Conservation (phyloP, 64 coral and sea anemone species). For the Pocillopora verrucosa region DNA sequence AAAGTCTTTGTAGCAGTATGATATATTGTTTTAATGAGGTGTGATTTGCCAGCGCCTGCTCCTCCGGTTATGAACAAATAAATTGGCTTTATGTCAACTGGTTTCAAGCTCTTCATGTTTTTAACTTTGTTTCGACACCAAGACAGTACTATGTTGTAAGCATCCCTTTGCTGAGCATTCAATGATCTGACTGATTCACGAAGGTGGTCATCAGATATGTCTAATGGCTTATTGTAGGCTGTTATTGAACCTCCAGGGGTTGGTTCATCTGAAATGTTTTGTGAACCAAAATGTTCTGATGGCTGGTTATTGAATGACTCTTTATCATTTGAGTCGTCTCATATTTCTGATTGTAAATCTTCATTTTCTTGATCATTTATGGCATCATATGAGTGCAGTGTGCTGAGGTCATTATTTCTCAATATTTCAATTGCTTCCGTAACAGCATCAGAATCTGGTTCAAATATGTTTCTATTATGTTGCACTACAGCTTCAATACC, state of each 20-base stretch:
- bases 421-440: conserved; percentile 45
- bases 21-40: conserved; percentile 60
- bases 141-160: conserved; percentile 32
- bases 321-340: not conserved
- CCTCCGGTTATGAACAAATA: conserved; percentile 60
- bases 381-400: conserved; percentile 25
- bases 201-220: conserved; percentile 58
- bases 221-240: conserved; percentile 32
- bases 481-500: conserved; percentile 10
- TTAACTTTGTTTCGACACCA: conserved; percentile 67
- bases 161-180: conserved; percentile 46
- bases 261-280: not conserved
- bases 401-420: conserved; percentile 25
- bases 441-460: conserved; percentile 65
- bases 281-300: conserved; percentile 37
- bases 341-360: conserved; percentile 43
- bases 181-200: conserved; percentile 48
- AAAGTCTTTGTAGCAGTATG: conserved; percentile 54
- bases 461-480: not conserved
- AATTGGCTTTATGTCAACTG: conserved; percentile 37
- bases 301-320: conserved; percentile 62
- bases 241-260: not conserved
- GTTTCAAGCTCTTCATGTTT: conserved; percentile 54
- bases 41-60: conserved; percentile 48
- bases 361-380: not conserved